phyloP scores from a whole-genome alignment of 1,140 invertebrate species.

The Sitobion miscanthi region DNA sequence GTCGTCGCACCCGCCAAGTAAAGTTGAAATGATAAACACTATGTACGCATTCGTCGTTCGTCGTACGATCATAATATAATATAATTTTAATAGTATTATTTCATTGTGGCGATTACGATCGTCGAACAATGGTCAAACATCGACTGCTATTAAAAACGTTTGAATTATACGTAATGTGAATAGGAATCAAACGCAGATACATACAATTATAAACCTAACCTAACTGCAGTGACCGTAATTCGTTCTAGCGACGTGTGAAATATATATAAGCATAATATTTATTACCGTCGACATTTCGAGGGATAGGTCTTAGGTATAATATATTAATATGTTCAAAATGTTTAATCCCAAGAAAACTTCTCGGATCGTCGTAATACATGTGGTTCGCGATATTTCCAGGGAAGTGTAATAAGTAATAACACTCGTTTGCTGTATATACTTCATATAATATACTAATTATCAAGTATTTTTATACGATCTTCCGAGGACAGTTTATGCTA shows the following conservation, averaged over 20 bases:
- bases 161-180: not conserved
- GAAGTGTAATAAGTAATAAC: not conserved
- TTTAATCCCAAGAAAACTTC: too few relatives aligned
- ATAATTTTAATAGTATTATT: not conserved
- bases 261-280: not conserved
- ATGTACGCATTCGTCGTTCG: not conserved
- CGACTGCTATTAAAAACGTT: not conserved
- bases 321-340: too few relatives aligned
- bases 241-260: not conserved
- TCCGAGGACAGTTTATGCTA: not conserved
- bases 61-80: not conserved
- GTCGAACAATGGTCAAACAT: not conserved
- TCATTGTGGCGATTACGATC: not conserved
- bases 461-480: not conserved
- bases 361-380: not conserved
- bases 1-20: too few relatives aligned
- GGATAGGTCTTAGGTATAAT: too few relatives aligned
- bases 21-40: too few relatives aligned
- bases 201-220: not conserved
- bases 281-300: not conserved
- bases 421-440: not conserved
- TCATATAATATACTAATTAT: not conserved
- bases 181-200: not conserved
- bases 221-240: not conserved
- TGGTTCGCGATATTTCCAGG: not conserved